These are phyloP conservation scores for Ochotona curzoniae DNA, from an alignment of 2,113 vertebrate genomes.

Conservation along the genomic window DNA sequence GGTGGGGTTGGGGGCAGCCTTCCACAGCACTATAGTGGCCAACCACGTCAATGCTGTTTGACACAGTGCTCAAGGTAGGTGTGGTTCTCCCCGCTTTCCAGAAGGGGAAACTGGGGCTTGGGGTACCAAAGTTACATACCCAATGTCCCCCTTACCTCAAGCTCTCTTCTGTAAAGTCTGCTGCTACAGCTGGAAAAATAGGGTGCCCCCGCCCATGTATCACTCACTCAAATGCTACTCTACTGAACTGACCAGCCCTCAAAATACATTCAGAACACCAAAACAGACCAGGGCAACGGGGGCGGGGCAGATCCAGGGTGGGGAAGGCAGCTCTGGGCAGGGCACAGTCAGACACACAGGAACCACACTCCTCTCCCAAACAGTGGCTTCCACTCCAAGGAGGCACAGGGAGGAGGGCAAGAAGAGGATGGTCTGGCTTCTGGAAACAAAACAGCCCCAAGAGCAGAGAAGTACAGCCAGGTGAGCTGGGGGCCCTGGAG, in stretches of 20 bases:
- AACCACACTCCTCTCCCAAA: not conserved
- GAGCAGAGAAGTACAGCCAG: rapidly evolving
- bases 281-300: not conserved
- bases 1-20: not conserved
- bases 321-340: not conserved
- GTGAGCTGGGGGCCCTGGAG: not conserved
- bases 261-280: not conserved
- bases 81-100: not conserved
- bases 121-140: too few species aligned
- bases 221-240: not conserved
- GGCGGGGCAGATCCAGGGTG: too few species aligned
- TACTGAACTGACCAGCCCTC: not conserved
- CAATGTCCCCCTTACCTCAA: too few species aligned
- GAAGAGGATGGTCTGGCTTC: not conserved
- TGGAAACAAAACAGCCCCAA: not conserved
- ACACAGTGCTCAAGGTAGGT: not conserved
- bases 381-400: not conserved
- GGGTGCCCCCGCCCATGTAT: too few species aligned
- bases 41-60: too few species aligned
- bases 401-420: not conserved
- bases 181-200: not conserved
- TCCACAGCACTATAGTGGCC: not conserved
- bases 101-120: not conserved
- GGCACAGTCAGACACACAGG: not conserved
- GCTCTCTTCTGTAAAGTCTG: too few species aligned